Percentiles rank a stretch among this genome's conserved stretches.
phyloP scores from a whole-genome alignment of 1,140 invertebrate genomes.

The Tetramorium alpestre region DNA sequence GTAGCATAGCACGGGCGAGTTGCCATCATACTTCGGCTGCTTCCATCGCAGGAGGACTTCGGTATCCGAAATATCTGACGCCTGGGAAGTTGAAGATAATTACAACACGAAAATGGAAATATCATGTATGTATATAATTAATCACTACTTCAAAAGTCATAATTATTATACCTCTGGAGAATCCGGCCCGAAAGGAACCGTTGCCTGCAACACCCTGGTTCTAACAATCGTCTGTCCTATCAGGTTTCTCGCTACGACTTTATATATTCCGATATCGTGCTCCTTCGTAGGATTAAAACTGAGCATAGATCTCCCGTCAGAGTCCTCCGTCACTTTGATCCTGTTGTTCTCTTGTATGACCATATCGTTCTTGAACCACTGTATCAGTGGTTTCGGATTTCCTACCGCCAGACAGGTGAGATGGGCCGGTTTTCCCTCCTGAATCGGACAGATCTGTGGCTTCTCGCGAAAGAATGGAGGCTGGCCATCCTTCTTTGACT shows the following conservation, averaged over 20 bases:
- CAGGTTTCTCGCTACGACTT: constrained; percentile 96
- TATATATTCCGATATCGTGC: constrained; percentile 96
- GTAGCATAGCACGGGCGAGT: constrained; percentile 94
- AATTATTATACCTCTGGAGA: constrained; percentile 90
- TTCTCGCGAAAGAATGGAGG: constrained; percentile 94
- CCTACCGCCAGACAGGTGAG: constrained; percentile 95
- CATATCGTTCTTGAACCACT: constrained; percentile 98
- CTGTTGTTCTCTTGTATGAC: constrained; percentile 93
- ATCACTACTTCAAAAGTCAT: not conserved
- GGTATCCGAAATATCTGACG: constrained; percentile 91
- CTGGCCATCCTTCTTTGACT: constrained; percentile 92
- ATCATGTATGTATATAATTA: not conserved
- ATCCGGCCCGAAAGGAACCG: constrained; percentile 93
- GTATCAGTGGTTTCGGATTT: constrained; percentile 95
- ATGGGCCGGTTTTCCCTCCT: constrained; percentile 91
- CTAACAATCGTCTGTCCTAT: constrained; percentile 92
- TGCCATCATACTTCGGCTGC: constrained; percentile 93
- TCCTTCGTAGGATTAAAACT: constrained; percentile 91
- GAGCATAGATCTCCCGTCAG: constrained; percentile 92
- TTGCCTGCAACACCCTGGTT: constrained; percentile 90
- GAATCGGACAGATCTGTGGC: constrained; percentile 91
- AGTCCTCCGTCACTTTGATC: constrained; percentile 91
- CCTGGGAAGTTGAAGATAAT: constrained; percentile 58
- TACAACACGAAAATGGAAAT: not conserved
- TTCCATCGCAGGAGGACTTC: constrained; percentile 96